Evolutionary conservation across 2,797 vertebrate genomes (phyloP).

Genomic region (Eulemur mongoz): DNA sequence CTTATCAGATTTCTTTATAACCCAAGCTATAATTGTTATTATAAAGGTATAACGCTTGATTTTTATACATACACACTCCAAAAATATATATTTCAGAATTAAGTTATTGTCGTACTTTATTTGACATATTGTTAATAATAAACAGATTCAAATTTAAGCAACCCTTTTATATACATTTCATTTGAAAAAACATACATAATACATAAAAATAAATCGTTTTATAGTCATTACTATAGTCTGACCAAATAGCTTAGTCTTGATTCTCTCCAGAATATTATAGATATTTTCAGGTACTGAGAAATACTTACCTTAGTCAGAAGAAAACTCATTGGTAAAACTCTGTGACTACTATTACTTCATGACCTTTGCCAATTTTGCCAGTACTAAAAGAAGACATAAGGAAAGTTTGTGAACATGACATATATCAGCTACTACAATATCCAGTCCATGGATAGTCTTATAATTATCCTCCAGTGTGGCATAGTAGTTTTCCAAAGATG

Average conservation of each 20-base stretch:
- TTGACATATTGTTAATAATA: conserved; percentile 47
- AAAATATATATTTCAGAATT: conserved; percentile 63
- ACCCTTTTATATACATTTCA: conserved; percentile 40
- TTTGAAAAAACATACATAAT: not conserved
- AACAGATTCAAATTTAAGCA: not conserved
- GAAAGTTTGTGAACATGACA: not conserved
- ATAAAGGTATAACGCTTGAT: conserved; percentile 62
- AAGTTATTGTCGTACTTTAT: conserved; percentile 38
- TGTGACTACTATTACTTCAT: not conserved
- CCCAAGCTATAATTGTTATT: conserved; percentile 44
- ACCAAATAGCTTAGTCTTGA: not conserved
- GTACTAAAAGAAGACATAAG: not conserved
- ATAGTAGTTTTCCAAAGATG: not conserved
- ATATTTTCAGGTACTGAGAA: not conserved
- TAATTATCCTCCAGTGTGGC: not conserved
- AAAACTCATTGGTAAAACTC: not conserved
- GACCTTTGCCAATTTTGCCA: not conserved
- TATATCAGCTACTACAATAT: not conserved
- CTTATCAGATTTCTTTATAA: conserved; percentile 65
- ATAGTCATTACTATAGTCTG: rapidly evolving
- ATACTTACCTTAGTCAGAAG: not conserved
- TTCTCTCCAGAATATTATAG: not conserved
- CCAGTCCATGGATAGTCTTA: not conserved
- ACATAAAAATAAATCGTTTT: not conserved
- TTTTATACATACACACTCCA: conserved; percentile 45